Percentiles rank a stretch among this genome's conserved stretches.
These are phyloP conservation scores for Chrysaora quinquecirrha DNA, from an alignment of 30 jellyfish, hydroid and myxozoan genomes.

Conservation along the genomic window DNA sequence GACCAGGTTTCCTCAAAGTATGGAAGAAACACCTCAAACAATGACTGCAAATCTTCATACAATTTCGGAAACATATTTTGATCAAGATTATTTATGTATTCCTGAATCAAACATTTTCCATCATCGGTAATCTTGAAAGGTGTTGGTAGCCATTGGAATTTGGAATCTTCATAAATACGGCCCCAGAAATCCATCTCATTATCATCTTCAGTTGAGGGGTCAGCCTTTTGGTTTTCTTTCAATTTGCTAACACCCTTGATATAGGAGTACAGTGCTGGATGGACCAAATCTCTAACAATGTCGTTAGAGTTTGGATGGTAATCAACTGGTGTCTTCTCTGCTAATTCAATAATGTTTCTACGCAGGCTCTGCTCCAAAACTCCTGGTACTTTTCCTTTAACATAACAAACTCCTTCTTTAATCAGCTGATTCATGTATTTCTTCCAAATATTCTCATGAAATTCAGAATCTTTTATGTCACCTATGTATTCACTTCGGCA, in stretches of 20 bases:
- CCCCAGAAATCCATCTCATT: conserved; percentile 77
- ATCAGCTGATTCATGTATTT: conserved; percentile 46
- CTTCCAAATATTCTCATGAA: conserved; percentile 50
- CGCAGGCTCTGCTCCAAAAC: conserved; percentile 38
- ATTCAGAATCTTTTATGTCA: conserved; percentile 45
- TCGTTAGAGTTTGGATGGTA: conserved; percentile 84
- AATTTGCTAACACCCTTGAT: conserved; percentile 67
- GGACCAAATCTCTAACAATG: conserved; percentile 80
- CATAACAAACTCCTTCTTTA: conserved; percentile 79
- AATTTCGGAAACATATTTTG: conserved; percentile 44
- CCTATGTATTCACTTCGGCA: conserved; percentile 24
- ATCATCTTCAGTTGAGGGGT: conserved; percentile 1
- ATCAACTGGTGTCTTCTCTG: conserved; percentile 63
- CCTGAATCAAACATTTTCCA: conserved; percentile 68
- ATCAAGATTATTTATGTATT: conserved; percentile 73
- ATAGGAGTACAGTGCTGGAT: conserved; percentile 77
- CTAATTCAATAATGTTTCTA: conserved; percentile 57
- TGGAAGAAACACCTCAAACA: conserved; percentile 69
- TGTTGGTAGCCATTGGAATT: conserved; percentile 84
- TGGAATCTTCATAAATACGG: conserved; percentile 69
- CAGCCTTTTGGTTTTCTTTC: conserved; percentile 4
- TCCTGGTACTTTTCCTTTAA: conserved; percentile 47
- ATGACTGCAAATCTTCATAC: conserved; percentile 61
- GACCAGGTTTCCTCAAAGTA: conserved; percentile 85
- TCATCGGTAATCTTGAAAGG: conserved; percentile 68